A percentile compares a stretch with the other conserved stretches of the same genome.
Evolutionary conservation across 2,113 vertebrate species (phyloP).

Genomic region (Toxostoma redivivum): DNA sequence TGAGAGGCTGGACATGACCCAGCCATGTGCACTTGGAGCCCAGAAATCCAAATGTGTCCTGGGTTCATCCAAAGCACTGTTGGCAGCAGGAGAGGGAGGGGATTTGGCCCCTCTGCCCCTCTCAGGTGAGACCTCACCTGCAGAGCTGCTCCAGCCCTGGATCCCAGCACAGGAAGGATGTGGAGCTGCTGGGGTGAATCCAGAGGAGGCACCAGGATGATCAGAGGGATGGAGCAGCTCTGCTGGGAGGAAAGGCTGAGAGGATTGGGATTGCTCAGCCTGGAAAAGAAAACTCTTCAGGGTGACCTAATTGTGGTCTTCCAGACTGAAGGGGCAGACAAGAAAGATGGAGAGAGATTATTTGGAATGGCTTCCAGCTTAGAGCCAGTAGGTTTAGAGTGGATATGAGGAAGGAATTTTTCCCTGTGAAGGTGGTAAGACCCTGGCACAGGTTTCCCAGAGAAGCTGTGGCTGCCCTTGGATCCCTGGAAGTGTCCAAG

Average conservation of each 20-base stretch:
- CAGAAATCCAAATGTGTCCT: fast-evolving
- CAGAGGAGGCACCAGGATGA: neutral
- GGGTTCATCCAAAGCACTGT: fast-evolving
- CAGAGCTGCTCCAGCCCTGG: neutral
- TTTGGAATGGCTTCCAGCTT: neutral
- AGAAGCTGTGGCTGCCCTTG: neutral
- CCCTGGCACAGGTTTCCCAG: fast-evolving
- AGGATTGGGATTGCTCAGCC: fast-evolving
- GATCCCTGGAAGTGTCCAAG: neutral
- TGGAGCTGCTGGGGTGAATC: fast-evolving
- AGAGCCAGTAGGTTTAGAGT: neutral
- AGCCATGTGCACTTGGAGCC: fast-evolving
- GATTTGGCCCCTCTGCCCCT: neutral
- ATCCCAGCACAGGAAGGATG: neutral
- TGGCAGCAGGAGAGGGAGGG: neutral
- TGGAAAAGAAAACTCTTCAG: neutral
- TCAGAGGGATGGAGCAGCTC: neutral
- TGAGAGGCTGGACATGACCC: neutral
- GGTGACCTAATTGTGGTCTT: neutral
- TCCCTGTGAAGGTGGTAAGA: fast-evolving
- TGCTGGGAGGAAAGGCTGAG: neutral
- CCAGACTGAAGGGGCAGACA: neutral
- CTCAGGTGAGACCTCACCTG: neutral
- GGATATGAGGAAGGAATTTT: neutral
- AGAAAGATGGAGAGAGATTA: neutral